Conservation (phyloP, 2,888 invertebrate genomes). For the Pterostichus madidus region DNA sequence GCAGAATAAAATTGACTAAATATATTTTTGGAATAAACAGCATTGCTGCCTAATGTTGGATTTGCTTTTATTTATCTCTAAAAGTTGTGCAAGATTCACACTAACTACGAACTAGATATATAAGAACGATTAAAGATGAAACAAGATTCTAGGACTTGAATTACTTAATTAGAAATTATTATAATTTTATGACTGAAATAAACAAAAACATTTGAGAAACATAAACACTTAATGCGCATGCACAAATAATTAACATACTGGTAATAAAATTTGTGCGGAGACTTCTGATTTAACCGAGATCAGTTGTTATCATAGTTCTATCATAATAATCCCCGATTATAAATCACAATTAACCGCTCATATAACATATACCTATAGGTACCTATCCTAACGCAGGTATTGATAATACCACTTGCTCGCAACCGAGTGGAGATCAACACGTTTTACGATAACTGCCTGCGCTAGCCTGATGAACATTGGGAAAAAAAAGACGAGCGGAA, state of each 20-base stretch:
- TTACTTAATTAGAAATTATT: too few relatives aligned
- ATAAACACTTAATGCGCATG: slow-evolving; percentile 3
- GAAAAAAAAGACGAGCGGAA: slow-evolving; percentile 13
- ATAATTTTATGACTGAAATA: too few relatives aligned
- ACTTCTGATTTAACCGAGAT: slow-evolving; percentile 14
- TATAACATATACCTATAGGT: neutral
- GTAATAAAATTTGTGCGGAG: neutral
- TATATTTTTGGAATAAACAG: too few relatives aligned
- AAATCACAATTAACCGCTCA: slow-evolving; percentile 51
- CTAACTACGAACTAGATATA: too few relatives aligned
- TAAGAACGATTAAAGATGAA: too few relatives aligned
- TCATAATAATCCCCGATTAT: slow-evolving; percentile 45
- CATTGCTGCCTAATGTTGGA: too few relatives aligned
- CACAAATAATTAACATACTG: slow-evolving; percentile 13
- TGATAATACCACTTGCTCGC: slow-evolving; percentile 8
- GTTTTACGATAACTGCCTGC: slow-evolving; percentile 15
- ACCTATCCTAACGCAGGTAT: slow-evolving; percentile 17
- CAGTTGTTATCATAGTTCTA: slow-evolving; percentile 25
- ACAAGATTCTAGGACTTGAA: too few relatives aligned
- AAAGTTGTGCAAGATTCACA: too few relatives aligned
- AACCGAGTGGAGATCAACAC: neutral
- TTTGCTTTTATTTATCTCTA: too few relatives aligned
- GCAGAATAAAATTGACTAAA: too few relatives aligned
- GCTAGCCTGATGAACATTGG: slow-evolving; percentile 32
- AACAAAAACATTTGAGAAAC: too few relatives aligned